These are phyloP conservation scores for Capromys pilorides DNA, from an alignment of 2,797 vertebrate species.

Conservation along the genomic window DNA sequence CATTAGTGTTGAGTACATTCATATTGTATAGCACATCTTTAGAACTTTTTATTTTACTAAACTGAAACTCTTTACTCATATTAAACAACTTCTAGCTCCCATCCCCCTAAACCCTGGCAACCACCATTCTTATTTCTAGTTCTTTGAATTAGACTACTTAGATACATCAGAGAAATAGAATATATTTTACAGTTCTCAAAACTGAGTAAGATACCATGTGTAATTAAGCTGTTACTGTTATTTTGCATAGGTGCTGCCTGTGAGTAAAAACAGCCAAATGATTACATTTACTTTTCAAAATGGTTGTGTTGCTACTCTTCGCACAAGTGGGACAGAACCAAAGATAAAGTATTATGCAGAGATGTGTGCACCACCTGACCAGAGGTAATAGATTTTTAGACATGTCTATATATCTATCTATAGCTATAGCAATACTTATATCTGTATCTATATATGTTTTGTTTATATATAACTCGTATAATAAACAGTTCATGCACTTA, in stretches of 20 bases:
- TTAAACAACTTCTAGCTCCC: background rate
- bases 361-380: constrained; percentile 90
- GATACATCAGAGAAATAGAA: background rate
- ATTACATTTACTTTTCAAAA: constrained; percentile 95
- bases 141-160: constrained; percentile 14
- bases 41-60: constrained; percentile 22
- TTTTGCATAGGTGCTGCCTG: constrained; percentile 90
- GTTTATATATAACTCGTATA: constrained; percentile 24
- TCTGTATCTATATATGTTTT: background rate
- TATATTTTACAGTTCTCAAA: constrained; percentile 20
- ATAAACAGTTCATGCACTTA: background rate
- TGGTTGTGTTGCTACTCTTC: constrained; percentile 93
- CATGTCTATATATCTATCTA: background rate
- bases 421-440: no score
- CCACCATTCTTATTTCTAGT: background rate
- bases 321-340: constrained; percentile 97
- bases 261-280: constrained; percentile 95
- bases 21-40: background rate
- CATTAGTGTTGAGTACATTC: background rate
- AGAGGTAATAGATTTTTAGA: constrained; percentile 87
- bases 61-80: background rate
- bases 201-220: background rate
- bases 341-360: constrained; percentile 98
- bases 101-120: background rate
- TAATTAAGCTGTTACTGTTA: constrained; percentile 27